phyloP scores from a whole-genome alignment of 2,888 invertebrate species.

The Sicus ferrugineus region DNA sequence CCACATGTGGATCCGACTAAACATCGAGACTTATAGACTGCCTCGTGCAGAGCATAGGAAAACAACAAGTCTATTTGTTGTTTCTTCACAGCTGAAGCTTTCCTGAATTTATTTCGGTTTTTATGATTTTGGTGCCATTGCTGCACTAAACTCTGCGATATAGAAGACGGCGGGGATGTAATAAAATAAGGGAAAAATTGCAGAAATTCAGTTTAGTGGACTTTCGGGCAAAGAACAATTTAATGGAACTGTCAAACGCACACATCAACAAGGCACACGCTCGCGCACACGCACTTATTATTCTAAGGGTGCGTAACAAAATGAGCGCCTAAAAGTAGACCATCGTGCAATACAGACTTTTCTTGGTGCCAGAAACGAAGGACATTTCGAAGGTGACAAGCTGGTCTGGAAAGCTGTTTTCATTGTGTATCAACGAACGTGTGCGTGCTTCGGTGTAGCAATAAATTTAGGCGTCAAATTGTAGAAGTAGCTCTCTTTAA shows the following conservation, averaged over 20 bases:
- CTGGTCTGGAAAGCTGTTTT: too few relatives aligned
- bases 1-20: too few relatives aligned
- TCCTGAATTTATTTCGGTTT: neutral
- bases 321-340: neutral
- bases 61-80: neutral
- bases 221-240: neutral
- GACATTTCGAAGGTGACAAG: too few relatives aligned
- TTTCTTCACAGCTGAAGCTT: neutral
- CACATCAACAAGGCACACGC: neutral
- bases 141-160: neutral
- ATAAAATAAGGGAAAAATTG: constrained; percentile 1
- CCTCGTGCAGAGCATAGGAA: neutral
- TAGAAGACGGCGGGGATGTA: neutral
- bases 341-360: neutral
- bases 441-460: too few relatives aligned
- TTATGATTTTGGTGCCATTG: neutral
- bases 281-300: neutral
- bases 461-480: neutral
- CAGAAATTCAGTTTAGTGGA: neutral
- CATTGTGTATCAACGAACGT: too few relatives aligned
- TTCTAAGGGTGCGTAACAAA: neutral
- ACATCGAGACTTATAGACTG: too few relatives aligned
- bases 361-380: too few relatives aligned
- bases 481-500: neutral
- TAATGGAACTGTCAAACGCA: neutral